Evolutionary conservation across 2,797 vertebrate genomes (phyloP).

Genomic region (Alca torda): DNA sequence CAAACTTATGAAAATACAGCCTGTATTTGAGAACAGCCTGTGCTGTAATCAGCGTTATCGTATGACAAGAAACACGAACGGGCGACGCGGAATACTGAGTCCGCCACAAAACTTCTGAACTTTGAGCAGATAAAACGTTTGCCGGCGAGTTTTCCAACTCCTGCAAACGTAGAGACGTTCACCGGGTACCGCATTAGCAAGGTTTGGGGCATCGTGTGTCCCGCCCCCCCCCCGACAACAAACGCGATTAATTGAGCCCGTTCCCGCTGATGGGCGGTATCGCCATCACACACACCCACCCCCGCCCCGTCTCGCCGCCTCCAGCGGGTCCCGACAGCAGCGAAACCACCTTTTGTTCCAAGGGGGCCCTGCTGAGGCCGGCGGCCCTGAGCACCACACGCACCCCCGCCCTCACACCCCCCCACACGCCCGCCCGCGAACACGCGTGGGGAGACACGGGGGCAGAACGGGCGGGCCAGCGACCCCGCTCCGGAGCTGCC

Average conservation of each 20-base stretch:
- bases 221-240: neutral
- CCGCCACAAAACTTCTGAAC: neutral
- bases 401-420: neutral
- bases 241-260: rapidly evolving
- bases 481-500: no score
- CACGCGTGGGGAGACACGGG: neutral
- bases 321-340: rapidly evolving
- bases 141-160: neutral
- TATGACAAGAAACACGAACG: rapidly evolving
- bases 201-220: neutral
- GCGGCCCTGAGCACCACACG: no score
- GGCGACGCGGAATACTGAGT: rapidly evolving
- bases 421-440: neutral
- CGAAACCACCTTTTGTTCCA: neutral
- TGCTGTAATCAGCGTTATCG: rapidly evolving
- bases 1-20: neutral
- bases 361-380: neutral
- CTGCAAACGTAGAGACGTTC: rapidly evolving
- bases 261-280: rapidly evolving
- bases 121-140: neutral
- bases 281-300: neutral
- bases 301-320: rapidly evolving
- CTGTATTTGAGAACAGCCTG: rapidly evolving
- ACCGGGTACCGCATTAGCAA: rapidly evolving
- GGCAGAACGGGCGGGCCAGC: no score